phyloP scores from a whole-genome alignment of 2,888 invertebrate species.

The Chrysodeixis includens region DNA sequence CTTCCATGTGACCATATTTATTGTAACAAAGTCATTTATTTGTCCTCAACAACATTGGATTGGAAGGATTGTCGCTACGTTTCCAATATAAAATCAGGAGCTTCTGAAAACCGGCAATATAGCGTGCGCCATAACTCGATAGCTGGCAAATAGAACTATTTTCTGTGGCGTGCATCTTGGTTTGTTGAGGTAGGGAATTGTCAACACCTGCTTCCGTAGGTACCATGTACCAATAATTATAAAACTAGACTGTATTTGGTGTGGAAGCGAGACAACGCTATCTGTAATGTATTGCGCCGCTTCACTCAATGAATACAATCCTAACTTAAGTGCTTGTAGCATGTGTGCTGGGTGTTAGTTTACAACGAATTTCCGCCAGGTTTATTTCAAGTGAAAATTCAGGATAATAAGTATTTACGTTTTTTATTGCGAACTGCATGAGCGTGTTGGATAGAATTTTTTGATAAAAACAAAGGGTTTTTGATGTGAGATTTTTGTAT shows the following conservation, averaged over 20 bases:
- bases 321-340: no score
- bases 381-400: neutral
- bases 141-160: constrained; percentile 52
- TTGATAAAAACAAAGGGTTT: no score
- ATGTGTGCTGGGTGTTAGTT: constrained; percentile 9
- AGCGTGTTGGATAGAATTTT: neutral
- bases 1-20: neutral
- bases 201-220: constrained; percentile 11
- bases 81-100: constrained; percentile 34
- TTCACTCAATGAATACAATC: no score
- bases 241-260: no score
- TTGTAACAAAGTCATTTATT: neutral
- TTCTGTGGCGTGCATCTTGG: constrained; percentile 12
- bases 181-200: constrained; percentile 20
- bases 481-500: no score
- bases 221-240: no score
- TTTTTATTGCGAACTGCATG: neutral
- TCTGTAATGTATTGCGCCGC: no score
- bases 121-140: constrained; percentile 41
- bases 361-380: constrained; percentile 26
- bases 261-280: no score
- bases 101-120: constrained; percentile 29
- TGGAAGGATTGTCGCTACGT: constrained; percentile 20
- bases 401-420: neutral
- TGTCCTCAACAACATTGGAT: neutral